These are phyloP conservation scores for Xiphophorus couchianus DNA, from an alignment of 2,113 vertebrate species.

Conservation along the genomic window DNA sequence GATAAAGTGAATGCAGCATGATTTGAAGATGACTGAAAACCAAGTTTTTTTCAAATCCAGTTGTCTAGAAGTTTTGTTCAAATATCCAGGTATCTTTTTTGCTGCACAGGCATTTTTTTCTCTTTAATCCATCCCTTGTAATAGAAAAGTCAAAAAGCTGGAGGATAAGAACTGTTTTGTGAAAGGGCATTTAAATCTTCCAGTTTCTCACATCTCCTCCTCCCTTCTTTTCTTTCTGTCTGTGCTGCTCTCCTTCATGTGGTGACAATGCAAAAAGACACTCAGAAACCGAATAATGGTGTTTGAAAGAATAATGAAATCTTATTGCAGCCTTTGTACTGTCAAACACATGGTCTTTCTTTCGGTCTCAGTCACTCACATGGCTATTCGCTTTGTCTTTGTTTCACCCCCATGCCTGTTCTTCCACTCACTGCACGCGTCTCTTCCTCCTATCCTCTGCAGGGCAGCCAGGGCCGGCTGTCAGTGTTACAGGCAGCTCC, in stretches of 20 bases:
- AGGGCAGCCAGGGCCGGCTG: slow-evolving; percentile 23
- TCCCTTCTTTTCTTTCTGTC: background rate
- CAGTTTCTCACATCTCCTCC: too few species aligned
- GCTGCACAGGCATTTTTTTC: background rate
- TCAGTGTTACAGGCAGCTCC: slow-evolving; percentile 43
- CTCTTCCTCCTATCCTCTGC: slow-evolving; percentile 36
- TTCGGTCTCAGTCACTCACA: slow-evolving; percentile 7
- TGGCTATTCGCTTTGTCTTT: slow-evolving; percentile 27
- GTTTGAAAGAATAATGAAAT: slow-evolving; percentile 56
- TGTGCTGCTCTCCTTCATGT: slow-evolving; percentile 45
- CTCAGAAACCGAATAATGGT: slow-evolving; percentile 54
- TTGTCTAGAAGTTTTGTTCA: background rate
- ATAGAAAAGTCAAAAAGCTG: background rate
- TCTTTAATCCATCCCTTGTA: background rate
- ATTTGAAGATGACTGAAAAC: background rate
- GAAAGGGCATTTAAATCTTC: slow-evolving; percentile 1
- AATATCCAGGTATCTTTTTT: background rate
- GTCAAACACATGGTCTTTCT: slow-evolving; percentile 37
- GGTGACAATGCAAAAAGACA: slow-evolving; percentile 40
- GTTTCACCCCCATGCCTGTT: slow-evolving; percentile 9
- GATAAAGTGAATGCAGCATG: background rate
- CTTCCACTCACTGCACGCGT: slow-evolving; percentile 7
- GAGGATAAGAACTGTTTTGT: slow-evolving; percentile 11
- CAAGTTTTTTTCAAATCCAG: background rate
- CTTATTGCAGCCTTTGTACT: slow-evolving; percentile 56